A percentile compares a stretch with the other conserved stretches of the same genome.
Evolutionary conservation across 2,888 invertebrate species (phyloP).

Genomic region (Doris montereyensis): DNA sequence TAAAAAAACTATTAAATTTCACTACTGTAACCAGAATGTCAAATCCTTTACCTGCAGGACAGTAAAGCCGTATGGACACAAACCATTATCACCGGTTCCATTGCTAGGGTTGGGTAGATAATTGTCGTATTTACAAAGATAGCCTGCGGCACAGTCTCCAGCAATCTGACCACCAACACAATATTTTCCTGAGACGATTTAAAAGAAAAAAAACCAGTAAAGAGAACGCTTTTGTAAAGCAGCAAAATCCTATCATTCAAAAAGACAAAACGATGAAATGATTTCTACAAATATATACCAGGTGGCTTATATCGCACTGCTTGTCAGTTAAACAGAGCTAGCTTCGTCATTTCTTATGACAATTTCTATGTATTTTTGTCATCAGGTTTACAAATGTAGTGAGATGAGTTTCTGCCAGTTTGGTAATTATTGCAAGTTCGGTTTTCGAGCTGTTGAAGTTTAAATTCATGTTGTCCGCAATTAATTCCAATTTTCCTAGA

Average conservation of each 20-base stretch:
- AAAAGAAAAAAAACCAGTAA: background rate
- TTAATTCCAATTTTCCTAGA: no score
- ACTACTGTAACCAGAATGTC: background rate
- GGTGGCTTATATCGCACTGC: background rate
- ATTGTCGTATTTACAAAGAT: slow-evolving; percentile 60
- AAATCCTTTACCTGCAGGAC: slow-evolving; percentile 54
- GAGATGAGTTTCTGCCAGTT: no score
- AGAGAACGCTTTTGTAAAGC: no score
- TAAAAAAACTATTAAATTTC: background rate
- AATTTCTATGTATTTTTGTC: no score
- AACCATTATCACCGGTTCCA: slow-evolving; percentile 52
- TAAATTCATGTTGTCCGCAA: no score
- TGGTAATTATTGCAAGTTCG: no score
- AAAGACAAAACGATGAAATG: no score
- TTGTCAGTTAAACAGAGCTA: background rate
- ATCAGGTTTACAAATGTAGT: no score
- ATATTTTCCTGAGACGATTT: slow-evolving; percentile 61
- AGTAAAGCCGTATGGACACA: slow-evolving; percentile 70
- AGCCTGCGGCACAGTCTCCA: slow-evolving; percentile 67
- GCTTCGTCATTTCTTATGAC: no score
- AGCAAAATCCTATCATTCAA: no score
- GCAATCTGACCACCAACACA: slow-evolving; percentile 65
- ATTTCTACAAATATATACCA: background rate
- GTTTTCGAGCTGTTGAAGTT: no score
- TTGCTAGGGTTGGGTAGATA: slow-evolving; percentile 59